phyloP scores from a whole-genome alignment of 2,888 invertebrate genomes.

The Iselma pallidipennis region DNA sequence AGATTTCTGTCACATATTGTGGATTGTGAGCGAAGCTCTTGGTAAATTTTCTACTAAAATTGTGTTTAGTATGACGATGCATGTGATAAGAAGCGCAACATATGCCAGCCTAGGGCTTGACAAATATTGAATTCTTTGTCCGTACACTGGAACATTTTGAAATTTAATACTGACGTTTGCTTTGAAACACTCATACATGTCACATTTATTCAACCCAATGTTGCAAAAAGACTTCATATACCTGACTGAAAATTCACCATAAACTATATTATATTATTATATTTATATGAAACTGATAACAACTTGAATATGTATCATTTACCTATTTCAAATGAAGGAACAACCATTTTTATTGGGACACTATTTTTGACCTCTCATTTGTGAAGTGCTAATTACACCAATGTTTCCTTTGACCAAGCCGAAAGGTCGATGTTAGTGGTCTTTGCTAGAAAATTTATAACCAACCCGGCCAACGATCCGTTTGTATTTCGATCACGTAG shows the following conservation, averaged over 20 bases:
- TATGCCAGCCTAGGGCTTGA: conserved; percentile 9
- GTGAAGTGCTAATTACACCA: conserved; percentile 27
- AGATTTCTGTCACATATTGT: conserved; percentile 14
- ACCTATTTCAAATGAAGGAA: too few species aligned
- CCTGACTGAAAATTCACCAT: too few species aligned
- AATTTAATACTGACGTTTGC: not conserved
- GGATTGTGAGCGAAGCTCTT: conserved; percentile 14
- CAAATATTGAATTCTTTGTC: conserved; percentile 24
- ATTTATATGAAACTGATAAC: too few species aligned
- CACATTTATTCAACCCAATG: not conserved
- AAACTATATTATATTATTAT: too few species aligned
- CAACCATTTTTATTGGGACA: too few species aligned
- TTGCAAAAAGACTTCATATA: not conserved
- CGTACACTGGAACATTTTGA: conserved; percentile 16
- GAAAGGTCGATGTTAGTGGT: conserved; percentile 26
- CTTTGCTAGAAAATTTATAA: conserved; percentile 28
- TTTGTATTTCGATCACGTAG: conserved; percentile 32
- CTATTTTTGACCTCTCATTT: conserved; percentile 3
- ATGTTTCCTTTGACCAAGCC: conserved; percentile 32
- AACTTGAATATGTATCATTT: too few species aligned
- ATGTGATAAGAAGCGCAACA: conserved; percentile 17
- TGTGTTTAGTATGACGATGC: conserved; percentile 23
- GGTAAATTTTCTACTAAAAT: conserved; percentile 20
- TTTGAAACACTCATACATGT: too few species aligned
- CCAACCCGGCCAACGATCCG: conserved; percentile 20